Base-by-base conservation (phyloP, 2,797 vertebrate genomes). In the Naso thynnoides region DNA sequence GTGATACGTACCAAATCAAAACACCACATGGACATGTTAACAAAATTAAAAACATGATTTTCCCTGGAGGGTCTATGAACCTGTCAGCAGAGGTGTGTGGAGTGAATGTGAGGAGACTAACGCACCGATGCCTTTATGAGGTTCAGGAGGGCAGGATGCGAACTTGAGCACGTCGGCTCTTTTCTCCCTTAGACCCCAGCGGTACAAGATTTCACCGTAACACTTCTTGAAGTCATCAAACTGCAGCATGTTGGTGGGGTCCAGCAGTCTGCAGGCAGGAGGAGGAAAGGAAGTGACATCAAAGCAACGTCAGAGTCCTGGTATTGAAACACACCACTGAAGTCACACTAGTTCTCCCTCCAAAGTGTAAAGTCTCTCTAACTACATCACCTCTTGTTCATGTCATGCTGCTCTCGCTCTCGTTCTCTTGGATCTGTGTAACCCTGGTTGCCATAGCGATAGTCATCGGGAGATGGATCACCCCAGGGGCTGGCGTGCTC, bases 171-270 rank as follows among this genome's bases (percentile, higher is more conserved):
- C 98, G 15, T 99, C 97, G 0, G 98, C 97, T 13, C 97, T 86
- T 60, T 99, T 99, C 81, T 99, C 98, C 41, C 96, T 91, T 70
- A 99, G 94, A 4, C 96, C 97, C 98, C 98, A 99, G 73, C 96
- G 97, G 73, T 99, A 95, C 27, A 99, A 84, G 78, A 99, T 99
- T 83, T 99, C 98, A 0, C 98, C 97, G 1, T 99, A 99, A 85
- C 96, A 96, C 78, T 99, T 99, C 93, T 99, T 99, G 56, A 99
- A 99, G 91, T 99, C 98, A 5, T 99, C 98, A 27, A 97, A 99
- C 84, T 99, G 98, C 89, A 97, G 94, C 19, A 92, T 93, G 76
- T 98, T 97, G 45, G 96, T 94, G 0, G 98, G 97, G 82, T 99
- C 97, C 88, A 99, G 89, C 52, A 99, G 93, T 79, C 98, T 99